Percentiles rank a stretch among this genome's conserved stretches.
phyloP scores from a whole-genome alignment of 2,113 vertebrate species.

The Rhinoderma darwinii region DNA sequence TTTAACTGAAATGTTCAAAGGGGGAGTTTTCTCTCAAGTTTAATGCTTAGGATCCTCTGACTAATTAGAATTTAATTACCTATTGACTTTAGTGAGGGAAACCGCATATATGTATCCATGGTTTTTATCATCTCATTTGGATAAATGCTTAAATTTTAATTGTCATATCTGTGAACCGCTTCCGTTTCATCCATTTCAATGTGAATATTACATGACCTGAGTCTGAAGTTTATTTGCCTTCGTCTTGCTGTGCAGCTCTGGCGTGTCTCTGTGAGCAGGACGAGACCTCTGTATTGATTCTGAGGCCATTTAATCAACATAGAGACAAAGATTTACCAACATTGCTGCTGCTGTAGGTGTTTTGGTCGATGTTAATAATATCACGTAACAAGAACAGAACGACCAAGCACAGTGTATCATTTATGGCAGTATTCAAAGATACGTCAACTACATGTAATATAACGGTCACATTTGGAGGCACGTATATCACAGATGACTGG shows the following conservation, averaged over 20 bases:
- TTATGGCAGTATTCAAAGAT: slow-evolving; percentile 1
- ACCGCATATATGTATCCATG: too few relatives aligned
- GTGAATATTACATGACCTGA: neutral
- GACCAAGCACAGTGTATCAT: neutral
- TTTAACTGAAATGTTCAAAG: too few relatives aligned
- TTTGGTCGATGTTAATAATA: slow-evolving; percentile 22
- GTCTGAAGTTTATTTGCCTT: neutral
- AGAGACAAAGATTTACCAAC: slow-evolving; percentile 28
- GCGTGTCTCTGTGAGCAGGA: neutral
- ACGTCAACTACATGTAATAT: neutral
- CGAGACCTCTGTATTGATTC: slow-evolving; percentile 53
- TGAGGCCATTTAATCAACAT: slow-evolving; percentile 41
- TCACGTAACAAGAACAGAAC: slow-evolving; percentile 10
- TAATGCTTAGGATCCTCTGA: too few relatives aligned
- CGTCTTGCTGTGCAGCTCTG: neutral
- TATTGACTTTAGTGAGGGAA: too few relatives aligned
- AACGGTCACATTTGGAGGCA: neutral
- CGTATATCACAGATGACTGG: too few relatives aligned
- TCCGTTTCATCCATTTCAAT: neutral
- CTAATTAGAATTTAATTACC: too few relatives aligned
- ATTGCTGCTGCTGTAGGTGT: slow-evolving; percentile 25
- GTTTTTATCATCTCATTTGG: neutral
- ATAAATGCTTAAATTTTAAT: neutral
- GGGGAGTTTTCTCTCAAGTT: too few relatives aligned
- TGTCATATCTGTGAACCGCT: neutral